phyloP scores from a whole-genome alignment of 1,140 invertebrate species.

The Onthophagus taurus region DNA sequence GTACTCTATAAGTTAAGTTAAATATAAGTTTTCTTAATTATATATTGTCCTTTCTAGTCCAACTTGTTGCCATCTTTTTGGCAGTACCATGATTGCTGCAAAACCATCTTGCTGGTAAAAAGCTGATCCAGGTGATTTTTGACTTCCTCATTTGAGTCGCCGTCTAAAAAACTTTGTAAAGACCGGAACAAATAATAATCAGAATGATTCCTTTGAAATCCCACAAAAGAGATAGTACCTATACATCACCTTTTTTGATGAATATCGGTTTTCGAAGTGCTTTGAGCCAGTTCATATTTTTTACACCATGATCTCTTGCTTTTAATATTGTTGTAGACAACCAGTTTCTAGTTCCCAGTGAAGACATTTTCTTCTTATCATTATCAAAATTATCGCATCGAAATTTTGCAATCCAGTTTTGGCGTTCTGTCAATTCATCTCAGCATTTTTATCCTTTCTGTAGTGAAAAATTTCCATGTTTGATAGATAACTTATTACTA shows the following conservation, averaged over 20 bases:
- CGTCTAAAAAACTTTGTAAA: neutral
- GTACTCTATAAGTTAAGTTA: no score
- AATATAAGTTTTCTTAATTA: neutral
- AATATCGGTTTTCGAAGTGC: neutral
- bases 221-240: neutral
- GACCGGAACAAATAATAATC: conserved; percentile 1
- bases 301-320: neutral
- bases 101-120: conserved; percentile 1
- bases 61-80: neutral
- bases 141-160: neutral
- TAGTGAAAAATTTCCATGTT: no score
- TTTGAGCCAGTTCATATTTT: neutral
- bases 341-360: neutral
- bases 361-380: no score
- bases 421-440: no score
- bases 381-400: no score
- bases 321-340: neutral
- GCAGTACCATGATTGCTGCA: no score
- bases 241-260: neutral
- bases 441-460: no score
- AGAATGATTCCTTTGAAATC: conserved; percentile 1
- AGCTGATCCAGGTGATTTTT: neutral
- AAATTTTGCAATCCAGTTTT: no score
- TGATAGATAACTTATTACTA: no score
- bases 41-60: neutral